phyloP scores from a whole-genome alignment of 2,113 vertebrate genomes.

The Micromys minutus region DNA sequence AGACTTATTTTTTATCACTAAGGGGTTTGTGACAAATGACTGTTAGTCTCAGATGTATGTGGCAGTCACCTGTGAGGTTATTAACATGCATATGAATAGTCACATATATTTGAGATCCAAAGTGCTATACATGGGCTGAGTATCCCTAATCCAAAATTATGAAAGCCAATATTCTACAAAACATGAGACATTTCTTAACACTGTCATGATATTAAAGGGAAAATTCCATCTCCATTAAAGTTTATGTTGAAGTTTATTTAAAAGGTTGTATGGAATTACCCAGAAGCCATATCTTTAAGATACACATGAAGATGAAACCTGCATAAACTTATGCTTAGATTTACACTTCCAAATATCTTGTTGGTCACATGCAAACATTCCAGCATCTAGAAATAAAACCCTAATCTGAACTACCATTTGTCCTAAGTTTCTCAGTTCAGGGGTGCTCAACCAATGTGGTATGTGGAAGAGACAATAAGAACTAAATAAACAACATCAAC shows the following conservation, averaged over 20 bases:
- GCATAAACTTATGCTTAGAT: background rate
- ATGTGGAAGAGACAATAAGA: background rate
- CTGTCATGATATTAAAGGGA: background rate
- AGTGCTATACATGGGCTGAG: background rate
- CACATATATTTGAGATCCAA: background rate
- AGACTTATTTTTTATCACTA: background rate
- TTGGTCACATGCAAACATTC: background rate
- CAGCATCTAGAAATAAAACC: background rate
- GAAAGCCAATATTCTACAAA: background rate
- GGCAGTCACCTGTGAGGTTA: background rate
- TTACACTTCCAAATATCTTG: background rate
- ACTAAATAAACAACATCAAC: slow-evolving; percentile 18
- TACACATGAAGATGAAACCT: background rate
- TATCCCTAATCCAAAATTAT: background rate
- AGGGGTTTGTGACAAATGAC: background rate
- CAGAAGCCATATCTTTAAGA: background rate
- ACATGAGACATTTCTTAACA: background rate
- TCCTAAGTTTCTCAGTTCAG: background rate
- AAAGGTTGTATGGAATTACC: background rate
- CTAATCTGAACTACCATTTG: background rate
- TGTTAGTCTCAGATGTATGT: background rate
- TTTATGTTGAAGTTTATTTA: background rate
- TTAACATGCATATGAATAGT: background rate
- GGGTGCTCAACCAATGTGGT: too few species aligned
- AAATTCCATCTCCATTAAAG: background rate